Evolutionary conservation across 2,113 vertebrate species (phyloP).

Genomic region (Calyptommatus sinebrachiatus): DNA sequence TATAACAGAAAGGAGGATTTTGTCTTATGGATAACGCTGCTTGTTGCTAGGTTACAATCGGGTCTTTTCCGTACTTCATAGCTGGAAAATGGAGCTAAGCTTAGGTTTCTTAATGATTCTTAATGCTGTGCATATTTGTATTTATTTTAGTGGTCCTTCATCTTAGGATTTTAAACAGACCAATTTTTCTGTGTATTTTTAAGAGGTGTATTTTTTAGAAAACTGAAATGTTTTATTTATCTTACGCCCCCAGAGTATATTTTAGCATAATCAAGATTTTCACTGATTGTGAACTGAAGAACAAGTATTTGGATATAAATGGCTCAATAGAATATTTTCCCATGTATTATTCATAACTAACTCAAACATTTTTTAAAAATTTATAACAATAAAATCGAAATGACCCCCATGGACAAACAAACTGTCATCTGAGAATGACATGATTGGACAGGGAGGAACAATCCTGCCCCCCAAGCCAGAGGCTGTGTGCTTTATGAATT

Average conservation of each 20-base stretch:
- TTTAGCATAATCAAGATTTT: slow-evolving; percentile 39
- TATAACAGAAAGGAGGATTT: slow-evolving; percentile 52
- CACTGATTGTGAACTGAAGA: slow-evolving; percentile 49
- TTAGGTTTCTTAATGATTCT: slow-evolving; percentile 58
- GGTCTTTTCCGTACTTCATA: slow-evolving; percentile 45
- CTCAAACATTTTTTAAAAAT: no score
- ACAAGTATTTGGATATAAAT: not conserved
- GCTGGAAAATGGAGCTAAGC: slow-evolving; percentile 63
- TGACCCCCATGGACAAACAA: no score
- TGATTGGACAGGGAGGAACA: no score
- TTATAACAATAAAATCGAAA: no score
- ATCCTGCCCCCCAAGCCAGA: no score
- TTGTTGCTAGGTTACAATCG: slow-evolving; percentile 75
- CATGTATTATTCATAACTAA: not conserved
- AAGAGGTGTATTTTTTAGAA: slow-evolving; percentile 57
- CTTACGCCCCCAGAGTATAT: slow-evolving; percentile 32
- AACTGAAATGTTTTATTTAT: slow-evolving; percentile 67
- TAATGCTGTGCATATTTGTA: slow-evolving; percentile 41
- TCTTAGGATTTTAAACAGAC: slow-evolving; percentile 62
- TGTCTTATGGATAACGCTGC: slow-evolving; percentile 48
- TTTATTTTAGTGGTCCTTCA: slow-evolving; percentile 54
- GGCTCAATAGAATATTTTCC: not conserved
- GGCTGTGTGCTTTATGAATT: no score
- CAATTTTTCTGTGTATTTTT: slow-evolving; percentile 65
- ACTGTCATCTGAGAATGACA: no score